Evolutionary conservation across 35 echinoderm and acorn worm species (phyloP).

Genomic region (Heliocidaris tuberculata): DNA sequence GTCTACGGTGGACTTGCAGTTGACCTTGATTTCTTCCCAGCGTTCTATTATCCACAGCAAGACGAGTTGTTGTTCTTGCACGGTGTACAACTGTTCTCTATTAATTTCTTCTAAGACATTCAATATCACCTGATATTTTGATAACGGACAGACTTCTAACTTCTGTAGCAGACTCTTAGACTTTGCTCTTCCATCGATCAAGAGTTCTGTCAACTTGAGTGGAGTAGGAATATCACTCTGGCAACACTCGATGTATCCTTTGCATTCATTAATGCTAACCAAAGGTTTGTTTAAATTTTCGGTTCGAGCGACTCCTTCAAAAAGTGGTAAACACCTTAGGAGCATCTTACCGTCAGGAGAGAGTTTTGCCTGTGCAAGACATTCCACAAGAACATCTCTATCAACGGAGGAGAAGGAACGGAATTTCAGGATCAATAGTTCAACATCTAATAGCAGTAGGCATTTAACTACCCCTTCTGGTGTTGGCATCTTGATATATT

Average conservation of each 20-base stretch:
- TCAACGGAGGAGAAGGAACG: neutral
- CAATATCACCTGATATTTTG: neutral
- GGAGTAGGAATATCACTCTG: neutral
- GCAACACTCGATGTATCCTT: neutral
- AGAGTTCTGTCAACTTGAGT: neutral
- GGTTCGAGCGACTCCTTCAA: neutral
- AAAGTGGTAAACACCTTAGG: neutral
- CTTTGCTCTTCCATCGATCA: neutral
- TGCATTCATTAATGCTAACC: neutral
- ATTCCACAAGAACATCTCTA: neutral
- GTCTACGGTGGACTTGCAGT: neutral
- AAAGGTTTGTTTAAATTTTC: neutral
- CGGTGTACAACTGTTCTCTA: neutral
- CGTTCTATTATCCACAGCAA: neutral
- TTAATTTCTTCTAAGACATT: neutral
- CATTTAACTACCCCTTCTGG: conserved; percentile 27
- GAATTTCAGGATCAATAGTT: neutral
- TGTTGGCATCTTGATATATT: conserved; percentile 16
- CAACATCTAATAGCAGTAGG: no score
- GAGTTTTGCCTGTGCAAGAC: neutral
- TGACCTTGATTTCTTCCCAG: neutral
- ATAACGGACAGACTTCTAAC: neutral
- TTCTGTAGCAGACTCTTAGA: conserved; percentile 17
- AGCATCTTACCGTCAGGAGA: neutral
- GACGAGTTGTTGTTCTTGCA: neutral